Conservation (phyloP, 1,140 invertebrate species). For the Frieseomelitta varia region DNA sequence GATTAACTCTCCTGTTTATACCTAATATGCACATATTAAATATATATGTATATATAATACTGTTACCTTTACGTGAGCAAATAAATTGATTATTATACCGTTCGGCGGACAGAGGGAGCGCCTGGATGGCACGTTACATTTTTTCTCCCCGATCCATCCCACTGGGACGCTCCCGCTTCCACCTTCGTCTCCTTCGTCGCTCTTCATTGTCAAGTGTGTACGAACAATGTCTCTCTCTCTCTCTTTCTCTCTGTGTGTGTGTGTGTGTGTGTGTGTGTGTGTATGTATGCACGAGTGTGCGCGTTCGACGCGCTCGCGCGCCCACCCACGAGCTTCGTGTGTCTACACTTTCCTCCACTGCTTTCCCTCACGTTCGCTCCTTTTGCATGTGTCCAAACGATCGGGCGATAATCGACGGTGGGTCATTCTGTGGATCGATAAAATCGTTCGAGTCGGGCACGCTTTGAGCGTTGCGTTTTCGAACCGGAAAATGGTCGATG, state of each 20-base stretch:
- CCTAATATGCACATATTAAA: constrained; percentile 69
- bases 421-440: neutral
- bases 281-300: constrained; percentile 22
- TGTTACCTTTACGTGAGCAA: constrained; percentile 79
- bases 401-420: neutral
- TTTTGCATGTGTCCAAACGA: constrained; percentile 9
- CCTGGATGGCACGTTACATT: neutral
- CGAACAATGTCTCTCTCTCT: constrained; percentile 49
- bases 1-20: constrained; percentile 59
- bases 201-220: constrained; percentile 50
- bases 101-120: constrained; percentile 10
- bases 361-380: neutral
- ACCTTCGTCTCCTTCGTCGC: constrained; percentile 3
- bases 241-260: too few relatives aligned
- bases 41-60: constrained; percentile 61
- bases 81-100: constrained; percentile 79
- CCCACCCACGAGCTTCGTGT: neutral
- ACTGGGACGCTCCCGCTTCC: neutral
- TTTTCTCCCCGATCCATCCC: neutral
- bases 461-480: neutral
- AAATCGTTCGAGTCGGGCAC: constrained; percentile 14
- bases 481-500: constrained; percentile 15
- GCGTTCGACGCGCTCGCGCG: constrained; percentile 3
- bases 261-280: constrained; percentile 36
- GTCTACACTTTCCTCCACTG: neutral